Conservation (phyloP, 2,888 invertebrate genomes). For the Galeopsomyia nigrocyanea region DNA sequence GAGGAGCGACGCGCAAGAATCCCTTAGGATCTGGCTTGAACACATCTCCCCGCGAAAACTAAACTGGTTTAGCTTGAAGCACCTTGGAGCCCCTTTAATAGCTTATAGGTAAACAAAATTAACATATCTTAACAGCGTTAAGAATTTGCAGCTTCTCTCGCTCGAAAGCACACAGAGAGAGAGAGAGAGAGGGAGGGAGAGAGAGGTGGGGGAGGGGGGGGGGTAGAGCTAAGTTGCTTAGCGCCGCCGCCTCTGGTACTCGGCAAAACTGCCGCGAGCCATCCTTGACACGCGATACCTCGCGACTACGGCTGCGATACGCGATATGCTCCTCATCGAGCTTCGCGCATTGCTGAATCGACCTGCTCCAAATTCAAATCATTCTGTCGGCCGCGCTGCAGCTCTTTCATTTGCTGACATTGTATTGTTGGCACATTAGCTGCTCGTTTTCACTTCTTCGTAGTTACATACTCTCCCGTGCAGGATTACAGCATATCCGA, state of each 20-base stretch:
- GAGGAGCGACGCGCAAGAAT: constrained; percentile 49
- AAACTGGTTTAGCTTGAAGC: constrained; percentile 69
- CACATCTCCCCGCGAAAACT: constrained; percentile 66
- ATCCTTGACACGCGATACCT: constrained; percentile 63
- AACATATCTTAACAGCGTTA: constrained; percentile 70
- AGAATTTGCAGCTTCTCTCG: constrained; percentile 63
- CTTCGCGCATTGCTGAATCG: constrained; percentile 13
- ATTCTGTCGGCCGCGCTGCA: too few species aligned
- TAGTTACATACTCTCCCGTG: too few species aligned
- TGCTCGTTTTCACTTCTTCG: too few species aligned
- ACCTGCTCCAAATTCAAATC: too few species aligned
- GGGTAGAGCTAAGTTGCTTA: constrained; percentile 18
- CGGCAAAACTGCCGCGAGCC: constrained; percentile 63
- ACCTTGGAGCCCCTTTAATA: constrained; percentile 68
- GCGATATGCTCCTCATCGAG: constrained; percentile 33
- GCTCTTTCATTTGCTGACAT: not conserved
- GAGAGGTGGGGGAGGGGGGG: constrained; percentile 31
- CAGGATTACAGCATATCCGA: too few species aligned
- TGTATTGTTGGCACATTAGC: constrained; percentile 23
- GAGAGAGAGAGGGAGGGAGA: too few species aligned
- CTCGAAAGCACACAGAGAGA: constrained; percentile 41
- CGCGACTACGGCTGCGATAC: constrained; percentile 41
- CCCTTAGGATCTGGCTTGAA: constrained; percentile 61
- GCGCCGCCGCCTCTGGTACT: not conserved
- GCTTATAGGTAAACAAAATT: constrained; percentile 70